Evolutionary conservation across 2,797 vertebrate genomes (phyloP), one percentile per base, ranked within the genome.

Genomic region (Leptatherina wallacei): DNA sequence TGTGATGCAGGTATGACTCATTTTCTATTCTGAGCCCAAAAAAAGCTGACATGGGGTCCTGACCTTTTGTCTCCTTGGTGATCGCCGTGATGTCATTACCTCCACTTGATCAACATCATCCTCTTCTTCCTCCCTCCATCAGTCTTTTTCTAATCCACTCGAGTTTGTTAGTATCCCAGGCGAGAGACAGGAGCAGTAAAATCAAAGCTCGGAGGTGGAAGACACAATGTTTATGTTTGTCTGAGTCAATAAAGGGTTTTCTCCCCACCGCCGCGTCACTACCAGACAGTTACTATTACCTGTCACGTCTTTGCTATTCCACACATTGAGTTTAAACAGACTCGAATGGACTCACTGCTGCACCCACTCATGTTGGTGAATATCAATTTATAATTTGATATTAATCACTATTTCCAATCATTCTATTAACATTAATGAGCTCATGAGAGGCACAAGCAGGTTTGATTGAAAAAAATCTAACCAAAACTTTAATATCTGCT

Each of bases 1-100:
- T 54, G 42, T 74, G 90, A 88, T 84, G 87, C 89, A 79, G 52
- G 65, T 40, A 33, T 93, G 92, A 93, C 84, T 93, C 92, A 92
- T 85, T 66, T 18, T 89, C 88, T 91, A 86, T 91, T 92, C 81
- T 85, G 75, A 88, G 85, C 65, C 56, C 51, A 36, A 63, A 60
- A 65, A 62, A 67, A 70, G 71, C 66, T 63, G 75, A 82, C 70
- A 75, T 35, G 18, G 69, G 75, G 70, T 75, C 74, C 14, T 85
- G 84, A 91, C 88, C 90, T 90, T 88, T 86, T 13, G 61, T 91
- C 73, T 84, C 90, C 88, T 36, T 84, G 87, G 89, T 82, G 87
- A 91, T 85, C 64, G 14, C 42, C 60, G 51, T 89, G 86, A 87
- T 75, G 88, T 88, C 86, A 80, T 55, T 32, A 4, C 36, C 32